These are phyloP conservation scores for Poecilia velifera DNA, from an alignment of 2,797 vertebrate genomes.

Conservation along the genomic window DNA sequence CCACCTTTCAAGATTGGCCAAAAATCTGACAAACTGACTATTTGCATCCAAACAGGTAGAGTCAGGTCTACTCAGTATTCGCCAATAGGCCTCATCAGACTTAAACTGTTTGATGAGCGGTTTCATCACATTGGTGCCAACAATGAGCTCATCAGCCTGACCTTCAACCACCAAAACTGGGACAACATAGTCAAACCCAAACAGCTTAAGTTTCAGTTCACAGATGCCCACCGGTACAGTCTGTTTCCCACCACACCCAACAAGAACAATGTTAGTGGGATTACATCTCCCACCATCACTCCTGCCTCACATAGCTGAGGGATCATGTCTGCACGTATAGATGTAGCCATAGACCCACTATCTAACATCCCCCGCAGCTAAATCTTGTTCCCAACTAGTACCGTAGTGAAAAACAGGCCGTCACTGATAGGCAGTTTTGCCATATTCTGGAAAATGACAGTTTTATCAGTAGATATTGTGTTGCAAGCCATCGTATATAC, in stretches of 20 bases:
- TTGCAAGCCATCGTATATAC: background rate
- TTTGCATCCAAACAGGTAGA: background rate
- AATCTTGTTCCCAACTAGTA: background rate
- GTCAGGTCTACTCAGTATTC: background rate
- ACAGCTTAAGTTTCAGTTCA: background rate
- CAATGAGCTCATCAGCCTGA: background rate
- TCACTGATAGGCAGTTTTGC: background rate
- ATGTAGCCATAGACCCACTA: background rate
- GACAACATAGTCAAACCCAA: background rate
- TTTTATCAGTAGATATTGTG: background rate
- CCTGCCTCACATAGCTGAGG: background rate
- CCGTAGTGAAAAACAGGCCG: background rate
- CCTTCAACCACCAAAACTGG: background rate
- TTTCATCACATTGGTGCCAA: conserved; percentile 4
- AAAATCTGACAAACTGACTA: background rate
- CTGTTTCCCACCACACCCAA: background rate
- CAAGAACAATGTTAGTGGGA: background rate
- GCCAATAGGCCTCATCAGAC: background rate
- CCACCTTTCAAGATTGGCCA: background rate
- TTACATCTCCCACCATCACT: background rate
- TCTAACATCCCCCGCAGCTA: background rate
- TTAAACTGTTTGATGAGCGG: background rate
- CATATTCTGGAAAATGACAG: conserved; percentile 1
- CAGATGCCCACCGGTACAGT: background rate
- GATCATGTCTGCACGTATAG: background rate